Evolutionary conservation across 1,140 invertebrate genomes (phyloP).

Genomic region (Cardiocondyla obscurior): DNA sequence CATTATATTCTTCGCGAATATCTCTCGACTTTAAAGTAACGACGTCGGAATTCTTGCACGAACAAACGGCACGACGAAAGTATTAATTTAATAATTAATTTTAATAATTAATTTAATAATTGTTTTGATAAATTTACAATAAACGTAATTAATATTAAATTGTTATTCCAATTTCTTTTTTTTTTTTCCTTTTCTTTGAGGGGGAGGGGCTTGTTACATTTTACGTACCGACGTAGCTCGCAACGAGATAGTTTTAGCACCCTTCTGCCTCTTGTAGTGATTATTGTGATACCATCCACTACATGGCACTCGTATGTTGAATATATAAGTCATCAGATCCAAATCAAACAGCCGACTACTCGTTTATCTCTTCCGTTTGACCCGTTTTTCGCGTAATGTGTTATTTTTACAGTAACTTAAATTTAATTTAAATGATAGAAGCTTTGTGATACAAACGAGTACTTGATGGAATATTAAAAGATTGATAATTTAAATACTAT

Average conservation of each 20-base stretch:
- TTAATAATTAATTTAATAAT: no score
- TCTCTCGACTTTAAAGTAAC: not conserved
- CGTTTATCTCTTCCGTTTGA: slow-evolving; percentile 1
- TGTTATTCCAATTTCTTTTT: not conserved
- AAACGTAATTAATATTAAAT: not conserved
- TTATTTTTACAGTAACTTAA: not conserved
- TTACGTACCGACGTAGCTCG: not conserved
- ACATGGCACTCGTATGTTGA: not conserved
- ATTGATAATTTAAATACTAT: no score
- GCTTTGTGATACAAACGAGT: not conserved
- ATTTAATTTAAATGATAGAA: not conserved
- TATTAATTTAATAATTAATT: no score
- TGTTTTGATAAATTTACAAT: not conserved
- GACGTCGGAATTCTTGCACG: not conserved
- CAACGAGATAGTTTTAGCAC: not conserved
- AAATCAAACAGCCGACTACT: not conserved
- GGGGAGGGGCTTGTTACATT: not conserved
- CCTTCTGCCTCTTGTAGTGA: not conserved
- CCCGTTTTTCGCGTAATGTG: not conserved
- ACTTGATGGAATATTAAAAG: not conserved
- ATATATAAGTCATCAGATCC: not conserved
- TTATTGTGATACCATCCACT: not conserved
- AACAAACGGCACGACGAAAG: not conserved
- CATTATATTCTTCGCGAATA: not conserved
- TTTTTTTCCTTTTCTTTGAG: no score